Percentiles rank a stretch among this genome's conserved stretches.
Evolutionary conservation across 2,797 vertebrate species (phyloP).

Genomic region (Lindbergichthys nudifrons): DNA sequence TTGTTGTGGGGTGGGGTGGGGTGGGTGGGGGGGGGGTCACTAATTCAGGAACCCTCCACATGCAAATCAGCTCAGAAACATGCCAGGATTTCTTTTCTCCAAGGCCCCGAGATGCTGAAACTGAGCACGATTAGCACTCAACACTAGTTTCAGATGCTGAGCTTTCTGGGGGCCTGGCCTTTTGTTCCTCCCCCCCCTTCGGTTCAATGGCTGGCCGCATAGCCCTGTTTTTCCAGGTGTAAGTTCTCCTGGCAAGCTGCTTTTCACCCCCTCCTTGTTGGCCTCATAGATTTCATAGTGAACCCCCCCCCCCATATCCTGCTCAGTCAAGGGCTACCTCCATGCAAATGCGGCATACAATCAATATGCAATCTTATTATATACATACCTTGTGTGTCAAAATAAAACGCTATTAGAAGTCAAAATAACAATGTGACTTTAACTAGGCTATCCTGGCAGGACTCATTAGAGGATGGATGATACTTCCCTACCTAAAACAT

Average conservation of each 20-base stretch:
- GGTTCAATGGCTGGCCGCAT: conserved; percentile 20
- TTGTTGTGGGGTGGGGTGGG: not conserved
- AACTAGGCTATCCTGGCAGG: conserved; percentile 48
- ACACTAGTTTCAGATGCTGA: conserved; percentile 41
- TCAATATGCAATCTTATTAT: conserved; percentile 5
- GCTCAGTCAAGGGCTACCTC: not conserved
- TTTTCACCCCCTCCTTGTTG: not conserved
- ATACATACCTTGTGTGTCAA: conserved; percentile 23
- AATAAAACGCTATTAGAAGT: conserved; percentile 33
- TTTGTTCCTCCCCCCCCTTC: conserved; percentile 43
- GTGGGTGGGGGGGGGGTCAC: conserved; percentile 36
- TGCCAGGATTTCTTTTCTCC: conserved; percentile 31
- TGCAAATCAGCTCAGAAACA: conserved; percentile 65
- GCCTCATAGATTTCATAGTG: not conserved
- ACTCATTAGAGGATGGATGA: conserved; percentile 61
- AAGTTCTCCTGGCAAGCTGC: conserved; percentile 36
- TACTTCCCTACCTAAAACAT: conserved; percentile 57
- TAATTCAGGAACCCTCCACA: conserved; percentile 67
- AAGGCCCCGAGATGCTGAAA: conserved; percentile 53
- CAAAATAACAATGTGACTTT: conserved; percentile 45
- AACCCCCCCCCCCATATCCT: not conserved
- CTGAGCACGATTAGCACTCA: conserved; percentile 61
- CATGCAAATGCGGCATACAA: conserved; percentile 15
- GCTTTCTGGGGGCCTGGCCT: conserved; percentile 47
- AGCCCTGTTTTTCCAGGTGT: conserved; percentile 64